Evolutionary conservation across 2,888 invertebrate species (phyloP).

Genomic region (Trichogramma evanescens): DNA sequence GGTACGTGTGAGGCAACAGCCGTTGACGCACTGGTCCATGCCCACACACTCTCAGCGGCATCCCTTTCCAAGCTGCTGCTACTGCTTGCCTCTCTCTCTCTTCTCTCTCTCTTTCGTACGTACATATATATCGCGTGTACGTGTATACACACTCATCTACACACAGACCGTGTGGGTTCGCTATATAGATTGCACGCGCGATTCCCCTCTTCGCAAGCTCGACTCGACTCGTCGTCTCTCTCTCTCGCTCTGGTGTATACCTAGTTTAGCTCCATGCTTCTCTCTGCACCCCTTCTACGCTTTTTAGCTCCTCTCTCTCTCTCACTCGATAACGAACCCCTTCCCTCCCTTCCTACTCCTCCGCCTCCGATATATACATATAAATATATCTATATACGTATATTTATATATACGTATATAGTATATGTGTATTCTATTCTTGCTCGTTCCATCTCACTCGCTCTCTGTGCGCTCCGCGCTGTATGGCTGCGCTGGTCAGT

Average conservation of each 20-base stretch:
- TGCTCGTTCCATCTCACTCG: conserved; percentile 23
- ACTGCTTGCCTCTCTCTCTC: conserved; percentile 11
- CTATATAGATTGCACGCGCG: no score
- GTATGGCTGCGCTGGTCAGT: conserved; percentile 22
- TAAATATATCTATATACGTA: neutral
- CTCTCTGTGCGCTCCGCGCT: conserved; percentile 24
- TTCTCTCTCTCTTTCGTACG: neutral
- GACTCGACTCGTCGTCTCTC: conserved; percentile 14
- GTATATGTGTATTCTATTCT: neutral
- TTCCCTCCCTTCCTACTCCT: no score
- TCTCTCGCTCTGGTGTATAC: conserved; percentile 23
- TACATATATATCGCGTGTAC: neutral
- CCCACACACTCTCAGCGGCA: conserved; percentile 43
- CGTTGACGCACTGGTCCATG: conserved; percentile 50
- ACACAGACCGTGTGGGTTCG: conserved; percentile 10
- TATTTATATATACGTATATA: no score
- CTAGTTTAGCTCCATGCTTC: conserved; percentile 6
- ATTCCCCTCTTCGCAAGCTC: no score
- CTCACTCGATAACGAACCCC: conserved; percentile 21
- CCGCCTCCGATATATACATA: no score
- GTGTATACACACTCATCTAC: conserved; percentile 21
- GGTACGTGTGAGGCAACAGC: conserved; percentile 48
- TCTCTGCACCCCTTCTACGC: conserved; percentile 28
- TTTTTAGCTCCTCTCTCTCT: conserved; percentile 30
- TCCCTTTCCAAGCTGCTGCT: conserved; percentile 25